Evolutionary conservation across 2,113 vertebrate species (phyloP), one percentile per base, ranked within the genome.

Genomic region (Erinaceus europaeus): DNA sequence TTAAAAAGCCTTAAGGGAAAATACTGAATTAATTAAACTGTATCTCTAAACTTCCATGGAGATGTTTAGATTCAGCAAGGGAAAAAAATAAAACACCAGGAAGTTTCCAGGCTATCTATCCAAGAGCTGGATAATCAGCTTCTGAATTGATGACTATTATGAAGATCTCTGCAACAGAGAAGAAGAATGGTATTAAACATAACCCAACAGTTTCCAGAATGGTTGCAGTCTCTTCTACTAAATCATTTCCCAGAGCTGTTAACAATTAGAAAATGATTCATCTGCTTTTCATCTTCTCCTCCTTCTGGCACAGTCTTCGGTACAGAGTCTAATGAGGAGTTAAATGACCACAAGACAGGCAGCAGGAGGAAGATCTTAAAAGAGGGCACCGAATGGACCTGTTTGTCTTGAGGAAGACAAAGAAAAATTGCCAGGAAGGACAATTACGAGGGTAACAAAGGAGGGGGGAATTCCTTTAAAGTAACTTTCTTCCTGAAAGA

Each of bases 191-290:
- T 88, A 88, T 61, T 79, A 78, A 93, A 76, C 52, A 85, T 23
- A 92, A 83, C 59, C 57, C 68, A 40, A 89, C 67, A 85, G 68
- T 64, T 85, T 86, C 79, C 17, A 1, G 57, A 82, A 83, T 18
- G 80, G 88, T 48, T 59, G 90, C 72, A 34, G 46, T 71, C 32
- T 84, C 74, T 87, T 62, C 78, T 77, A 42, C 59, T 44, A 72
- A 83, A 71, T 80, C 36, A 36, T 59, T 86, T 88, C 72, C 73
- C 76, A 84, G 79, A 90, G 73, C 55, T 72, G 65, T 44, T 91
- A 89, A 90, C 92, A 93, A 89, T 93, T 93, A 92, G 38, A 85
- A 90, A 90, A 91, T 85, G 67, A 88, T 72, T 85, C 82, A 87
- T 85, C 91, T 90, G 61, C 84, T 90, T 91, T 82, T 89, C 90